Base-by-base conservation (phyloP, 2,888 invertebrate genomes). In the Caenorhabditis wallacei region DNA sequence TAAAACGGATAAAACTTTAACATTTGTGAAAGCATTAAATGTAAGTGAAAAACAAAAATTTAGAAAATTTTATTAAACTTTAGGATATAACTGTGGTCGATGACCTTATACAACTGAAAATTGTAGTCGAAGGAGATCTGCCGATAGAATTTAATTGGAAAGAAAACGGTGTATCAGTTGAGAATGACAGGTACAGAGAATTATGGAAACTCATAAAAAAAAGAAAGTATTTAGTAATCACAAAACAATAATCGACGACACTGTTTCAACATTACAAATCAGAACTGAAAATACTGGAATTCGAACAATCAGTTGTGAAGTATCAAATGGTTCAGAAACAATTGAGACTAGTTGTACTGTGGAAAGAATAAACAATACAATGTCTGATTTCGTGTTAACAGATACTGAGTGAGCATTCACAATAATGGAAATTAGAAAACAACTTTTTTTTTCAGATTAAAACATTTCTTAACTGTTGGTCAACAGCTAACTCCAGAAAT, bases 71-170 rank as follows among this genome's bases (percentile, higher is more conserved):
- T 4, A 11, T 53, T 79, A 18, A 18, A 4, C 16, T 40, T 22
- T 43, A 83, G 82, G 74, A 83, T 48, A 56, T 70, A 10, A 68
- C 40, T 26, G 51, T 79, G n/a, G 82, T 79, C 22, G 82, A 83
- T 20, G 84, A 80, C 22, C 26, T 76, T 1, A 56, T 69, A 26
- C 84, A 84, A 71, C 30, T 84, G 8, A 80, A 74, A 68, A 72
- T 84, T 51, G 84, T 84, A 43, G 75, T 46, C 26, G 84, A 84
- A 72, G 80, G 76, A 3, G 20, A 26, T 20, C n/a, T 30, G 20
- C 75, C 70, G 16, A 43, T 80, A 1, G 13, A 30, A 10, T 84
- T 80, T 46, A 22, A 68, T 53, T 84, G 84, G 84, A 22, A 51
- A 2, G 48, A 72, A 56, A 37, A 84, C 26, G 80, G 46, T 8